Evolutionary conservation across 2,113 vertebrate species (phyloP).

Genomic region (Lipotes vexillifer): DNA sequence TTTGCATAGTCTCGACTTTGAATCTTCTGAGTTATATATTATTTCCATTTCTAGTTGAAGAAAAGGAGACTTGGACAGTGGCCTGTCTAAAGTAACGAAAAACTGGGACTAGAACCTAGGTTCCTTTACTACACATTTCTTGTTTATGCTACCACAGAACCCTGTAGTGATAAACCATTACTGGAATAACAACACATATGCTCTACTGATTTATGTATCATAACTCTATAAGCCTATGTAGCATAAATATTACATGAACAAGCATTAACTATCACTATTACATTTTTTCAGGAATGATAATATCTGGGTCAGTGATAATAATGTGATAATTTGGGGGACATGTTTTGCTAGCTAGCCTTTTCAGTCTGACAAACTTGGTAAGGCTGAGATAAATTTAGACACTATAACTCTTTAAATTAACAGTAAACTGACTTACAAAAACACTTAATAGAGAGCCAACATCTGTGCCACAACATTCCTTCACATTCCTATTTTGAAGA

Average conservation of each 20-base stretch:
- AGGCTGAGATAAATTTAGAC: background rate
- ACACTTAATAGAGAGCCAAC: background rate
- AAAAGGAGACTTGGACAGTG: background rate
- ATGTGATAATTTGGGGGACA: background rate
- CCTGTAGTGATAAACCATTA: background rate
- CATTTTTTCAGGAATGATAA: background rate
- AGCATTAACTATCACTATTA: background rate
- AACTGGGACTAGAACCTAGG: background rate
- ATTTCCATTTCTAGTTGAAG: background rate
- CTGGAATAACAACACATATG: background rate
- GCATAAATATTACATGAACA: background rate
- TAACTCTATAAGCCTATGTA: background rate
- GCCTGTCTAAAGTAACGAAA: background rate
- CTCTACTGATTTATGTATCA: background rate
- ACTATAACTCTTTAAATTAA: background rate
- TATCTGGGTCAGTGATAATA: background rate
- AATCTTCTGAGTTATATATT: background rate
- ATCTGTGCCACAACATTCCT: background rate
- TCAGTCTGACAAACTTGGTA: background rate
- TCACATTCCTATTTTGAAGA: conserved; percentile 33
- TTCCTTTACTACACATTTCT: background rate
- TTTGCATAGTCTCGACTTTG: background rate
- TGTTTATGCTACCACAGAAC: background rate
- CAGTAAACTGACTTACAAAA: background rate
- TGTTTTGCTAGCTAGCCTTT: background rate